phyloP scores from a whole-genome alignment of 1,140 invertebrate species.

The Zaprionus taronus region DNA sequence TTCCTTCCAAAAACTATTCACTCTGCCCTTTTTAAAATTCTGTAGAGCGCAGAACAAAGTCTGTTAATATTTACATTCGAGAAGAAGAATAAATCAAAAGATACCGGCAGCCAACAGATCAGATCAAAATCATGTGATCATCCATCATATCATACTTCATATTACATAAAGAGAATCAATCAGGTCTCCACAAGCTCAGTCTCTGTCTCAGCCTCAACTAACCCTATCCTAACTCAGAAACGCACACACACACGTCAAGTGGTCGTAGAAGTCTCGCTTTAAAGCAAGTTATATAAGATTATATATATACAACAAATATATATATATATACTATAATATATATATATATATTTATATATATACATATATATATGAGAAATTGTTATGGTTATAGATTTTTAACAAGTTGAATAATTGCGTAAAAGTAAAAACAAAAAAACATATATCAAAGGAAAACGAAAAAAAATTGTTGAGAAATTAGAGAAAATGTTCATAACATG shows the following conservation, averaged over 20 bases:
- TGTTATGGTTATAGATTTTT: conserved; percentile 83
- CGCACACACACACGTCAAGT: conserved; percentile 55
- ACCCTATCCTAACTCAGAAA: conserved; percentile 34
- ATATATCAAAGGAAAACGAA: conserved; percentile 63
- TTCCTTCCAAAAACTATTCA: conserved; percentile 7
- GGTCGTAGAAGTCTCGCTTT: conserved; percentile 71
- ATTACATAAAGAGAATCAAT: conserved; percentile 3
- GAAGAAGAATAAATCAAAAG: conserved; percentile 43
- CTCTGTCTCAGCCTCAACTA: conserved; percentile 14
- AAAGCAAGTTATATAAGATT: conserved; percentile 69
- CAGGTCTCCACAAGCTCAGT: conserved; percentile 8
- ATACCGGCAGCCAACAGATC: conserved; percentile 9
- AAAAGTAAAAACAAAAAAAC: conserved; percentile 68
- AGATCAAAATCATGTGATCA: conserved; percentile 24
- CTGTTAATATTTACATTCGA: conserved; percentile 48
- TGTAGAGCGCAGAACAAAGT: conserved; percentile 47
- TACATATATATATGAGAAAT: conserved; percentile 74
- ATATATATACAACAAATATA: conserved; percentile 54
- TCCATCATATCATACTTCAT: conserved; percentile 4
- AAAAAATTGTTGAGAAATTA: conserved; percentile 82
- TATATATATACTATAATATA: conserved; percentile 40
- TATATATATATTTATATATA: conserved; percentile 59
- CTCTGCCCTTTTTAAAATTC: conserved; percentile 11
- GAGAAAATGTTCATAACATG: conserved; percentile 73
- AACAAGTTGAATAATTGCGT: conserved; percentile 83